Percentiles rank a stretch among this genome's conserved stretches.
These are phyloP conservation scores for Clitarchus hookeri DNA, from an alignment of 2,888 invertebrate species.

Conservation along the genomic window DNA sequence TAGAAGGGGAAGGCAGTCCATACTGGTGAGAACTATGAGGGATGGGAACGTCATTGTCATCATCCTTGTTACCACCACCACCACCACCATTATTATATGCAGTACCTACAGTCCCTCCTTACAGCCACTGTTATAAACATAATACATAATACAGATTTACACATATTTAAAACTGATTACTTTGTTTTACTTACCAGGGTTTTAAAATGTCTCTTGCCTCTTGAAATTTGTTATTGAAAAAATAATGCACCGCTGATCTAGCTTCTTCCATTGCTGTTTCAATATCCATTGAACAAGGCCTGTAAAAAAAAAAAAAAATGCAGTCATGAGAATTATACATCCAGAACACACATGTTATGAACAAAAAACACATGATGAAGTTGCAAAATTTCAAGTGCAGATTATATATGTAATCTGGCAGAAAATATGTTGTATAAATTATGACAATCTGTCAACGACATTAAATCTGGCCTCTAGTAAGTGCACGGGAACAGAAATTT, in stretches of 20 bases:
- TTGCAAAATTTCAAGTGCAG: not conserved
- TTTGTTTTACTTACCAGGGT: conserved; percentile 67
- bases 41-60: too few species aligned
- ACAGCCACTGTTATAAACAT: not conserved
- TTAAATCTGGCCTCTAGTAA: too few species aligned
- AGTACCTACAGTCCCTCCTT: too few species aligned
- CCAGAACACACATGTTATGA: not conserved
- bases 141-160: not conserved
- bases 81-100: too few species aligned
- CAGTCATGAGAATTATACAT: not conserved
- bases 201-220: conserved; percentile 79
- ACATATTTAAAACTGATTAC: too few species aligned
- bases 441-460: too few species aligned
- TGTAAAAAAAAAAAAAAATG: conserved; percentile 44
- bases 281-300: conserved; percentile 60
- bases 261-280: conserved; percentile 75
- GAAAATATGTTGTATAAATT: too few species aligned
- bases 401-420: too few species aligned
- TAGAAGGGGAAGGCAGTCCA: too few species aligned
- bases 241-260: conserved; percentile 79
- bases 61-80: too few species aligned
- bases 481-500: too few species aligned
- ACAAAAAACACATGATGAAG: not conserved
- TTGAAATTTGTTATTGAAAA: conserved; percentile 89
- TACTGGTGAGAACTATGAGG: too few species aligned